A percentile compares a stretch with the other conserved stretches of the same genome.
These are phyloP conservation scores for Oscheius sp. DNA, from an alignment of 2,888 invertebrate species.

Conservation along the genomic window DNA sequence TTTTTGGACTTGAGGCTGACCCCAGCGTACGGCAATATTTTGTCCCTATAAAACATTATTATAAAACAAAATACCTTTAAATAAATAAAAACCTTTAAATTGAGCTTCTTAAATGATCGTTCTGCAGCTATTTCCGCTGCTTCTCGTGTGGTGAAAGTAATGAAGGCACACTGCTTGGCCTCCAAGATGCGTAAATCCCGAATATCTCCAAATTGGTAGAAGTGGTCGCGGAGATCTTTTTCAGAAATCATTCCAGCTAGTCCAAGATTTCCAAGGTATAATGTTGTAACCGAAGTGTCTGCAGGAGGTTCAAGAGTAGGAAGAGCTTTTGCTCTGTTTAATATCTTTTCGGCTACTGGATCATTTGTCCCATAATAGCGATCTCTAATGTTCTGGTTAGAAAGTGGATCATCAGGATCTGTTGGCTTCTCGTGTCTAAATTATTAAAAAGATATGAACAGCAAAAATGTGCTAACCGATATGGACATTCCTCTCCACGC, in stretches of 20 bases:
- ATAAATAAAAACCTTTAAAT: constrained; percentile 76
- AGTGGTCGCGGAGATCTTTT: constrained; percentile 87
- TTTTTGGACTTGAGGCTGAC: constrained; percentile 84
- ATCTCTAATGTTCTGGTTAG: constrained; percentile 94
- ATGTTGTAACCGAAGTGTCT: constrained; percentile 91
- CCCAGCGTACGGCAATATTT: constrained; percentile 96
- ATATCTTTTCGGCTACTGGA: constrained; percentile 91
- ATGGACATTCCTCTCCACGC: constrained; percentile 94
- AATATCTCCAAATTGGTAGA: constrained; percentile 98
- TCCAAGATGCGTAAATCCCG: constrained; percentile 89
- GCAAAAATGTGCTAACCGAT: constrained; percentile 73
- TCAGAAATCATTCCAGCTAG: constrained; percentile 81
- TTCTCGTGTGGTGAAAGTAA: constrained; percentile 88
- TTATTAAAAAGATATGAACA: not conserved
- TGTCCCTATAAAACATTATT: constrained; percentile 76
- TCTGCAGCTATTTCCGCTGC: constrained; percentile 94
- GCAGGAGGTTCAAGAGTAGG: constrained; percentile 94
- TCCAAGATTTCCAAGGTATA: constrained; percentile 95
- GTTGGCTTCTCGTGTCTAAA: constrained; percentile 89
- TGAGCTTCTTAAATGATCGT: constrained; percentile 91
- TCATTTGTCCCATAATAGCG: constrained; percentile 92
- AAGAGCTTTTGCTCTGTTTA: constrained; percentile 85
- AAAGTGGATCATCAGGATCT: constrained; percentile 93
- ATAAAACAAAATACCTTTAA: too few relatives aligned
- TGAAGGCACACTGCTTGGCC: constrained; percentile 90